These are phyloP conservation scores for Acrocyrtus sp. DNA, from an alignment of 2,888 invertebrate species.

Conservation along the genomic window DNA sequence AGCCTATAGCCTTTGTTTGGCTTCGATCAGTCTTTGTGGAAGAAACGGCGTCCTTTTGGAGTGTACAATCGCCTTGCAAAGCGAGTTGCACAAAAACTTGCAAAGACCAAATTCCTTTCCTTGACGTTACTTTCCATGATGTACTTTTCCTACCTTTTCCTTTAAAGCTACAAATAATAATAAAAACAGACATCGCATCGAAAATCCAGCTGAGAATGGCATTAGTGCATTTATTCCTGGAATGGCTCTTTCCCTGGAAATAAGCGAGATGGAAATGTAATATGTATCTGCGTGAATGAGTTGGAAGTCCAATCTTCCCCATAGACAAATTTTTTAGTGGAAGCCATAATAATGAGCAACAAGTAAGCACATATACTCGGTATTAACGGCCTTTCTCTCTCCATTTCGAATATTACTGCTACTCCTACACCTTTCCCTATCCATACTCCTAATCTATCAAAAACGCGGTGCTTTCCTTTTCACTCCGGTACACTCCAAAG, in stretches of 20 bases:
- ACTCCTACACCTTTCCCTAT: no score
- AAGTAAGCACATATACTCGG: slow-evolving; percentile 49
- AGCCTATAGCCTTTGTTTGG: no score
- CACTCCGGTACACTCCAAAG: slow-evolving; percentile 3
- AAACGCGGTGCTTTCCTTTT: slow-evolving; percentile 17
- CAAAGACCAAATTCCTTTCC: slow-evolving; percentile 43
- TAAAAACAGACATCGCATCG: no score
- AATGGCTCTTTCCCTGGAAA: no score
- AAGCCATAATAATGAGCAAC: slow-evolving; percentile 50
- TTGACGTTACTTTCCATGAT: no score
- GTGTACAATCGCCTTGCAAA: slow-evolving; percentile 22
- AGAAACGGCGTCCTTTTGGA: slow-evolving; percentile 12
- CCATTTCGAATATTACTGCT: slow-evolving; percentile 33
- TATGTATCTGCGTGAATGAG: slow-evolving; percentile 9
- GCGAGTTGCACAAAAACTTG: no score
- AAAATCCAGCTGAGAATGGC: slow-evolving; percentile 26
- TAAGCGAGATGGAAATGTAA: slow-evolving; percentile 23
- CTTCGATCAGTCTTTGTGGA: no score
- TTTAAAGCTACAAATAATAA: slow-evolving; percentile 22
- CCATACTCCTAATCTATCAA: slow-evolving; percentile 33
- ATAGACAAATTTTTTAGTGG: slow-evolving; percentile 38
- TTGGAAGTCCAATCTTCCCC: slow-evolving; percentile 24
- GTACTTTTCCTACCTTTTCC: slow-evolving; percentile 29
- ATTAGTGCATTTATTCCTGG: slow-evolving; percentile 2
- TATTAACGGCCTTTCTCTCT: slow-evolving; percentile 41